phyloP scores from a whole-genome alignment of 2,113 vertebrate genomes.

The Xiphorhynchus elegans region DNA sequence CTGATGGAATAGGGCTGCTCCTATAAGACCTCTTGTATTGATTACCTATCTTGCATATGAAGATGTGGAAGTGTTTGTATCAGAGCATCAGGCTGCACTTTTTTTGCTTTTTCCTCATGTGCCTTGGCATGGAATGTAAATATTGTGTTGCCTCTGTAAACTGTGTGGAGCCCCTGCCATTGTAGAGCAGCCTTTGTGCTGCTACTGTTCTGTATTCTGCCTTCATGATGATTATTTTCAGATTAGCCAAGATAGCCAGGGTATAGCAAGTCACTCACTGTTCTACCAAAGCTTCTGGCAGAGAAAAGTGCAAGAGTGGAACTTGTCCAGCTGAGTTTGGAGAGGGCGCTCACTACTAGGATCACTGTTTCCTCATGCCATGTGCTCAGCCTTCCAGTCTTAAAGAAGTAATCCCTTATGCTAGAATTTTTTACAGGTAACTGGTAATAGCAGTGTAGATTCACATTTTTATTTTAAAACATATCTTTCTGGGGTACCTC shows the following conservation, averaged over 20 bases:
- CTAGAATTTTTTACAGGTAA: neutral
- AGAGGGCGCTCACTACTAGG: neutral
- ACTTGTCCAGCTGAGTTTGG: neutral
- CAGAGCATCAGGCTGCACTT: neutral
- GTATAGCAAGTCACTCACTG: neutral
- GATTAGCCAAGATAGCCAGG: neutral
- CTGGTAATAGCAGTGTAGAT: neutral
- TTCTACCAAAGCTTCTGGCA: neutral
- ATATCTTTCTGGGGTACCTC: neutral
- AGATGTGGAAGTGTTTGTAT: neutral
- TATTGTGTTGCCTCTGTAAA: neutral
- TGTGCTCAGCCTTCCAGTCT: neutral
- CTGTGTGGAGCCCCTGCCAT: fast-evolving
- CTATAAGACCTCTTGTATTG: neutral
- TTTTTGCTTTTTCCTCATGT: neutral
- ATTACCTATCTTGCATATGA: neutral
- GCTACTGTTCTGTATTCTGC: neutral
- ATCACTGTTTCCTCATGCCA: neutral
- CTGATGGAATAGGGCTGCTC: neutral
- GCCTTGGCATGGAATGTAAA: neutral
- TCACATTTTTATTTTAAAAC: neutral
- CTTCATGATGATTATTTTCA: neutral
- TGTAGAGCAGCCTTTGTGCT: neutral
- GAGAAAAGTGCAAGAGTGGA: neutral
- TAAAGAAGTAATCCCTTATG: neutral